phyloP scores from a whole-genome alignment of 2,113 vertebrate genomes.

The Cephalopterus ornatus region DNA sequence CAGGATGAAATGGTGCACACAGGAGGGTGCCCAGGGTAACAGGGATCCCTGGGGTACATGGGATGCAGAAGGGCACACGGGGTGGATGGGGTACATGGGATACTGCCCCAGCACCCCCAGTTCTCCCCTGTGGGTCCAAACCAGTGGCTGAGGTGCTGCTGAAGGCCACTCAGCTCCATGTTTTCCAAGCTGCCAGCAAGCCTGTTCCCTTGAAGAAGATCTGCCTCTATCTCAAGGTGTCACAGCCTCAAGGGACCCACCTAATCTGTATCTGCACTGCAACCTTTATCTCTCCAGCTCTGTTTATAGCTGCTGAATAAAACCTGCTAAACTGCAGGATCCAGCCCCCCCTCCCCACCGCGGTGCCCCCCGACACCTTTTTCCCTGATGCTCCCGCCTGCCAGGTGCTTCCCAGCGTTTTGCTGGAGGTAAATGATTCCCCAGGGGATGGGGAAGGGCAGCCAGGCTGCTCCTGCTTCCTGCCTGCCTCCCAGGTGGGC shows the following conservation, averaged over 20 bases:
- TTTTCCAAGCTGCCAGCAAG: slow-evolving; percentile 64
- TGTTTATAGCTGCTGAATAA: slow-evolving; percentile 60
- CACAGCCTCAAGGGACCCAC: slow-evolving; percentile 65
- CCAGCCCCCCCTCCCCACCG: background rate
- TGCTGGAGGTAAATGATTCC: background rate
- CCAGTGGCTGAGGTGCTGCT: background rate
- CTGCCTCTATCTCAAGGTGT: slow-evolving; percentile 59
- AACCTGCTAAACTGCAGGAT: slow-evolving; percentile 51
- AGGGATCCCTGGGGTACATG: background rate
- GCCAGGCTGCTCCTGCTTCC: background rate
- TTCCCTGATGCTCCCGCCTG: background rate
- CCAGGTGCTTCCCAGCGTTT: background rate
- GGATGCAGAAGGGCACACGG: background rate
- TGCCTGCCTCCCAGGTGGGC: background rate
- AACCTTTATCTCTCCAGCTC: slow-evolving; percentile 65
- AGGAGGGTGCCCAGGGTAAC: background rate
- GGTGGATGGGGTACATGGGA: background rate
- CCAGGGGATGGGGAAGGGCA: background rate
- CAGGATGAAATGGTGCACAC: background rate
- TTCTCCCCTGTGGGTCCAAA: rapidly evolving
- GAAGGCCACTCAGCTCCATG: background rate
- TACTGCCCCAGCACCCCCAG: background rate
- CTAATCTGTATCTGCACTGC: slow-evolving; percentile 63
- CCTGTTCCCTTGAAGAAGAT: slow-evolving; percentile 61
- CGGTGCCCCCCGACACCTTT: background rate